phyloP scores from a whole-genome alignment of 2,888 invertebrate genomes.

The Temnothorax unifasciatus region DNA sequence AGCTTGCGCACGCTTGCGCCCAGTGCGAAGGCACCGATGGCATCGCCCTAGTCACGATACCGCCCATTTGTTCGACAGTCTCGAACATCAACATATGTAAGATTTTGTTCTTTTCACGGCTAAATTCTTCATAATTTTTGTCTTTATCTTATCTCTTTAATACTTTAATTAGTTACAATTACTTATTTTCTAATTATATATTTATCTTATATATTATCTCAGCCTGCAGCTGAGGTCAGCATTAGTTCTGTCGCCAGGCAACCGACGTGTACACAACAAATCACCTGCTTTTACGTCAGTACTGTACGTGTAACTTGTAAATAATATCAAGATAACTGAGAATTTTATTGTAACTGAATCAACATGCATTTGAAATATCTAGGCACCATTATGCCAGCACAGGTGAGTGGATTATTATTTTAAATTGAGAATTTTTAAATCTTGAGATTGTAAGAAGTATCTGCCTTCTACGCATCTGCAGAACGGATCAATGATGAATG shows the following conservation, averaged over 20 bases:
- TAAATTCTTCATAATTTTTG: no score
- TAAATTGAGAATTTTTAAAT: not conserved
- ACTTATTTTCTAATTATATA: no score
- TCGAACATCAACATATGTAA: no score
- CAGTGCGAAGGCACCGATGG: no score
- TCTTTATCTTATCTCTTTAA: no score
- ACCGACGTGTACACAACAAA: constrained; percentile 55
- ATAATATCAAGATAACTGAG: constrained; percentile 27
- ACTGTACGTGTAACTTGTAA: constrained; percentile 4
- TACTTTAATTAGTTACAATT: no score
- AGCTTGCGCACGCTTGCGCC: no score
- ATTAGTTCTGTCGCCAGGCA: constrained; percentile 59
- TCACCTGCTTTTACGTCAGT: not conserved
- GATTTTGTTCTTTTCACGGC: no score
- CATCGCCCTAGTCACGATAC: no score
- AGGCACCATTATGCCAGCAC: constrained; percentile 91
- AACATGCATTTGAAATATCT: constrained; percentile 91
- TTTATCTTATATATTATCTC: no score
- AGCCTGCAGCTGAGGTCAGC: not conserved
- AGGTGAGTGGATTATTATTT: constrained; percentile 87
- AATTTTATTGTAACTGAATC: not conserved
- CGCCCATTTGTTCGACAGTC: no score
- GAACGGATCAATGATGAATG: not conserved
- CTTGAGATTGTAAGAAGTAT: not conserved
- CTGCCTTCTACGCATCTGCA: not conserved